These are phyloP conservation scores for Tetraneura akinire DNA, from an alignment of 1,140 invertebrate species.

Conservation along the genomic window DNA sequence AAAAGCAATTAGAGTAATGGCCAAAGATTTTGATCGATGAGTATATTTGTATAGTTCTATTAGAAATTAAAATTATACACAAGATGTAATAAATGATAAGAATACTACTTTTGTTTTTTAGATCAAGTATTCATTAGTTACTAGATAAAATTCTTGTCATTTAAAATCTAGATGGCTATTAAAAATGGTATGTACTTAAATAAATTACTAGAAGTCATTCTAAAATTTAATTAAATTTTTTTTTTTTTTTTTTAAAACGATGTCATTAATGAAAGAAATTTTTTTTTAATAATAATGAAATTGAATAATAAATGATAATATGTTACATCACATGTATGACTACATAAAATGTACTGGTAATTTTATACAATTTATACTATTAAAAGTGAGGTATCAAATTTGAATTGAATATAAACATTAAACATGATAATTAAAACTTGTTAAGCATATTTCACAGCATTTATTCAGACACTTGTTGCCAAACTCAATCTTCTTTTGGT, in stretches of 20 bases:
- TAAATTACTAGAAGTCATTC: too few species aligned
- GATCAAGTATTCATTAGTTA: background rate
- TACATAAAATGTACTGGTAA: background rate
- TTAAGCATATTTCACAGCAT: background rate
- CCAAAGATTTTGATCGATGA: conserved; percentile 11
- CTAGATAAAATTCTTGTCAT: background rate
- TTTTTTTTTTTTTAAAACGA: conserved; percentile 3
- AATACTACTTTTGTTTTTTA: conserved; percentile 1
- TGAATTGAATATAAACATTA: background rate
- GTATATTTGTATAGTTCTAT: background rate
- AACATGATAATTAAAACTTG: background rate
- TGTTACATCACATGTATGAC: background rate
- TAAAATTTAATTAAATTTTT: background rate
- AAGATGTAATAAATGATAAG: background rate
- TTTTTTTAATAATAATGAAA: background rate
- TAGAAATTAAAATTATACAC: background rate
- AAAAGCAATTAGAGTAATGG: background rate
- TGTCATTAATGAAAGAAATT: background rate
- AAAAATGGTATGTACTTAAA: too few species aligned
- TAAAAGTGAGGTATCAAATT: background rate
- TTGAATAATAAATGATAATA: background rate
- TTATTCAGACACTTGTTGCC: conserved; percentile 27
- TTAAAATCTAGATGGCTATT: too few species aligned
- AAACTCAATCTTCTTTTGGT: conserved; percentile 23
- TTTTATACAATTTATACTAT: background rate